Evolutionary conservation across 2,797 vertebrate species (phyloP), one percentile per base, ranked within the genome.

Genomic region (Lepidocolaptes lacrymiger): DNA sequence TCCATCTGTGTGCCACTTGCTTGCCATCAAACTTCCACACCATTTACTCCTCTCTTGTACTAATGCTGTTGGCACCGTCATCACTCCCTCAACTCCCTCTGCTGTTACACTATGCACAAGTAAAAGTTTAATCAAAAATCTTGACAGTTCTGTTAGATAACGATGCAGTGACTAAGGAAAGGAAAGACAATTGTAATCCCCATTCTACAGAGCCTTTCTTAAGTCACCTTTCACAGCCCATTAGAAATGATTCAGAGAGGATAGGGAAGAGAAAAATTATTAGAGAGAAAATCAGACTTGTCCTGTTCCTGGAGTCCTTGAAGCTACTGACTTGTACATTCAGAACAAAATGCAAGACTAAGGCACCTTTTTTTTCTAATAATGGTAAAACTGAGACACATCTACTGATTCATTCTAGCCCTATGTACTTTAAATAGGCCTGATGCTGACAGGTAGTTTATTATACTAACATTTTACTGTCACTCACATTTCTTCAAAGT

Each of bases 31-130:
- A 66, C 19, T 67, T 67, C 14, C 56, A 59, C 5, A 7, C 37
- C 13, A 32, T 74, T 86, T 59, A 39, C 34, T 52, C 10, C 2
- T 43, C 24, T 66, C 63, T 83, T 49, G n/a, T n/a, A 55, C 43
- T 83, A 79, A 79, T 22, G 20, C 23, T 46, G 26, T 19, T 46
- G 73, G 72, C 58, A 54, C 61, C 55, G n/a, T 43, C 27, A 64
- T 61, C 43, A 14, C 36, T 46, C 41, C 41, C 10, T 2, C 43
- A 89, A 73, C 13, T 69, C n/a, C 49, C 88, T 59, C 43, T 72
- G 46, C 43, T 6, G 0, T 56, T 74, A 63, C 3, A 52, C 23
- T 36, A 13, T 0, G 1, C 6, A 64, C 17, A 52, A 78, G 15
- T 15, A 41, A 77, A 73, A 85, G 64, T n/a, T 26, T 21, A 43